These are phyloP conservation scores for Eupleurogrammus muticus DNA, from an alignment of 2,797 vertebrate species.

Conservation along the genomic window DNA sequence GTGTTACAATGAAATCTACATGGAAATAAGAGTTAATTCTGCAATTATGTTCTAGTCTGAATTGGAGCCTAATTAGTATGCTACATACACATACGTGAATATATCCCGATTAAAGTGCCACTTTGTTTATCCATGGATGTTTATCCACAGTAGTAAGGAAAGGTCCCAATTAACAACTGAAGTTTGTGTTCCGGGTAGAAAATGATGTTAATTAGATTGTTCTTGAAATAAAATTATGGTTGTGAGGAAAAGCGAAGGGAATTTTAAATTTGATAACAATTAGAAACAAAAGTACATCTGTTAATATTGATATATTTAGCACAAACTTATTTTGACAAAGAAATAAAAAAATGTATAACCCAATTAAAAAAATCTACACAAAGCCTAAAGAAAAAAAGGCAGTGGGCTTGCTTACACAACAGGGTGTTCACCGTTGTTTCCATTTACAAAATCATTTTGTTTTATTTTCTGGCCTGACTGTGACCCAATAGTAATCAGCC, in stretches of 20 bases:
- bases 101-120: constrained; percentile 14
- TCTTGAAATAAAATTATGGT: neutral
- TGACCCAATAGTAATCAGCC: constrained; percentile 44
- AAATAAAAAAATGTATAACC: constrained; percentile 30
- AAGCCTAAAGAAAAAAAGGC: constrained; percentile 1
- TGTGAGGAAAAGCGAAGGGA: constrained; percentile 24
- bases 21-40: constrained; percentile 41
- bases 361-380: constrained; percentile 47
- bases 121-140: constrained; percentile 31
- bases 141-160: constrained; percentile 1
- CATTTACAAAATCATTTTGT: no score
- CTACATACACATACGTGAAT: constrained; percentile 9
- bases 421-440: no score
- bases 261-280: constrained; percentile 22
- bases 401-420: no score
- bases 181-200: neutral
- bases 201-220: constrained; percentile 13
- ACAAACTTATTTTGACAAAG: no score
- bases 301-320: no score
- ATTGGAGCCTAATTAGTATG: constrained; percentile 40
- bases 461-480: no score
- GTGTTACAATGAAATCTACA: constrained; percentile 42
- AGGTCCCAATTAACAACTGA: constrained; percentile 9
- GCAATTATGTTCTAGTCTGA: constrained; percentile 34
- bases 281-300: neutral